Conservation (phyloP, 2,888 invertebrate genomes). For the Eucera pruinosa region DNA sequence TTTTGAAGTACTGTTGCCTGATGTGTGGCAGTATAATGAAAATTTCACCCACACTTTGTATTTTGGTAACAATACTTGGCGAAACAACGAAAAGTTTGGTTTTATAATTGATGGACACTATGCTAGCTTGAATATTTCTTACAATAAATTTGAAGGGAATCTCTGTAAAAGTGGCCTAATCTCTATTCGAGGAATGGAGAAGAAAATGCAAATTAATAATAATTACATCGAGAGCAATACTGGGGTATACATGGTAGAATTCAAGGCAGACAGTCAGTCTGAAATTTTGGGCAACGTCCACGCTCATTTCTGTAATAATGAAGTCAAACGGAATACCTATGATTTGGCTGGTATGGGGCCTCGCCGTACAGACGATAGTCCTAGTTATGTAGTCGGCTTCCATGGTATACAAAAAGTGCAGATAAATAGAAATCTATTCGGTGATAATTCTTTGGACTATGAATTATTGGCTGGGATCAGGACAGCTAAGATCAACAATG, state of each 20-base stretch:
- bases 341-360: constrained; percentile 80
- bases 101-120: constrained; percentile 97
- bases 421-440: constrained; percentile 95
- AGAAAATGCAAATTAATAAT: constrained; percentile 92
- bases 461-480: constrained; percentile 96
- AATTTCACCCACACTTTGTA: constrained; percentile 96
- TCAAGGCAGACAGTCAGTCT: constrained; percentile 95
- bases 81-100: constrained; percentile 93
- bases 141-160: constrained; percentile 94
- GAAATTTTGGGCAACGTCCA: constrained; percentile 94
- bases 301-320: constrained; percentile 92
- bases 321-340: constrained; percentile 89
- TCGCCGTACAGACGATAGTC: constrained; percentile 83
- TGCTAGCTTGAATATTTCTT: constrained; percentile 93
- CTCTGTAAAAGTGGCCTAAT: constrained; percentile 92
- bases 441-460: constrained; percentile 93
- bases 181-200: constrained; percentile 97
- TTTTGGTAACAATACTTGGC: constrained; percentile 94
- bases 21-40: constrained; percentile 97
- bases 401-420: constrained; percentile 97
- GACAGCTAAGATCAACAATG: constrained; percentile 94
- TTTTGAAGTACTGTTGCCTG: constrained; percentile 94
- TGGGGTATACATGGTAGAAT: constrained; percentile 93
- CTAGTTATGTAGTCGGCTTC: constrained; percentile 95
- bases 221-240: constrained; percentile 93